Percentiles rank a stretch among this genome's conserved stretches.
Conservation (phyloP, 2,113 vertebrate species). For the Strix aluco region DNA sequence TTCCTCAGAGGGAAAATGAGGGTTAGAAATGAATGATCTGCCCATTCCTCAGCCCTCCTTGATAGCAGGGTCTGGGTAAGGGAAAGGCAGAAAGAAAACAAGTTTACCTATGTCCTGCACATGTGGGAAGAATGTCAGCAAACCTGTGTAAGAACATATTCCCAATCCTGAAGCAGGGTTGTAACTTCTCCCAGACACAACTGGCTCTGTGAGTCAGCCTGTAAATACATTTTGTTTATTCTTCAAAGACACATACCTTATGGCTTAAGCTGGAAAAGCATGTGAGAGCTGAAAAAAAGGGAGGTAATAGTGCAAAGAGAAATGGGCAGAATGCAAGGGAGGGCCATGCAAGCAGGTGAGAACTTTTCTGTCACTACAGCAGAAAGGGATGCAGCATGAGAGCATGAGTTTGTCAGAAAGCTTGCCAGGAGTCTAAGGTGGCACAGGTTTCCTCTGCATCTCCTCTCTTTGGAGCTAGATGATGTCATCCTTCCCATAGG, state of each 20-base stretch:
- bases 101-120: neutral
- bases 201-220: neutral
- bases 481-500: neutral
- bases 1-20: neutral
- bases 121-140: neutral
- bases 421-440: neutral
- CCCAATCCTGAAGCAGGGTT: neutral
- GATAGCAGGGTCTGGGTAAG: neutral
- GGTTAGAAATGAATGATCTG: neutral
- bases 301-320: neutral
- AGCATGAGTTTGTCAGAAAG: neutral
- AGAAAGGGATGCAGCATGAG: neutral
- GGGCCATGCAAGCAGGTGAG: fast-evolving
- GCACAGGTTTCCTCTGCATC: neutral
- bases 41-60: neutral
- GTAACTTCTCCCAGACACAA: neutral
- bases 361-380: neutral
- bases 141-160: neutral
- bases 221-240: neutral
- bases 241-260: neutral
- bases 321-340: neutral
- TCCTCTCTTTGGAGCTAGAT: neutral
- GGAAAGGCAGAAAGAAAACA: neutral
- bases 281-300: neutral
- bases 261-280: neutral